These are phyloP conservation scores for Lycaon pictus DNA, from an alignment of 2,113 vertebrate species.

Conservation along the genomic window DNA sequence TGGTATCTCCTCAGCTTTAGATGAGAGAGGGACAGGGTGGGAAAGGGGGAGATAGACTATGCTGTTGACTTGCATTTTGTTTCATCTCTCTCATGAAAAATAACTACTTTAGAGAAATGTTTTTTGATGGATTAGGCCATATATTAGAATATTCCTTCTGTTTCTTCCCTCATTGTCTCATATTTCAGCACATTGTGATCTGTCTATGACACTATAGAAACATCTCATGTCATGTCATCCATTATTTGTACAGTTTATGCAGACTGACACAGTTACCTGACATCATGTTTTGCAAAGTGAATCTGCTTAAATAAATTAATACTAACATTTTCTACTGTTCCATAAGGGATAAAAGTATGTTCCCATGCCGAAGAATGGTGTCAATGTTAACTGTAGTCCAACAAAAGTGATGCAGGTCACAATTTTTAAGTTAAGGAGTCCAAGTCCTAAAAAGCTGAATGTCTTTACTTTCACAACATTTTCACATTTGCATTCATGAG, in stretches of 20 bases:
- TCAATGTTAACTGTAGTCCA: neutral
- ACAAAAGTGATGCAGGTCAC: neutral
- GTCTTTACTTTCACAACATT: neutral
- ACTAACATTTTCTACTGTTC: neutral
- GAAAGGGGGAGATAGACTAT: neutral
- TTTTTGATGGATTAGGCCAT: neutral
- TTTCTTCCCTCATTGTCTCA: neutral
- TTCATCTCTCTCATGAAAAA: neutral
- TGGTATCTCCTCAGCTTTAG: neutral
- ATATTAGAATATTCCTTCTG: neutral
- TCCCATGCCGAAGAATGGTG: neutral
- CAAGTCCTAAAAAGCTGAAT: neutral
- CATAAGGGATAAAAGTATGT: neutral
- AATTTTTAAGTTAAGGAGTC: neutral
- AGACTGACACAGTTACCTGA: neutral
- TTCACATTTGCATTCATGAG: neutral
- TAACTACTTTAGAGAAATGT: neutral
- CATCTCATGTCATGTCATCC: neutral
- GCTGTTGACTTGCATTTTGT: neutral
- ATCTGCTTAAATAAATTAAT: constrained; percentile 1
- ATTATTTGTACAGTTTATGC: neutral
- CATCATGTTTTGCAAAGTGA: neutral
- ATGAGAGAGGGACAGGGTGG: fast-evolving
- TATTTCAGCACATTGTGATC: neutral
- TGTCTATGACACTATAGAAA: neutral